Percentiles rank a stretch among this genome's conserved stretches.
Conservation (phyloP, 2,113 vertebrate genomes). For the Pseudonaja textilis region DNA sequence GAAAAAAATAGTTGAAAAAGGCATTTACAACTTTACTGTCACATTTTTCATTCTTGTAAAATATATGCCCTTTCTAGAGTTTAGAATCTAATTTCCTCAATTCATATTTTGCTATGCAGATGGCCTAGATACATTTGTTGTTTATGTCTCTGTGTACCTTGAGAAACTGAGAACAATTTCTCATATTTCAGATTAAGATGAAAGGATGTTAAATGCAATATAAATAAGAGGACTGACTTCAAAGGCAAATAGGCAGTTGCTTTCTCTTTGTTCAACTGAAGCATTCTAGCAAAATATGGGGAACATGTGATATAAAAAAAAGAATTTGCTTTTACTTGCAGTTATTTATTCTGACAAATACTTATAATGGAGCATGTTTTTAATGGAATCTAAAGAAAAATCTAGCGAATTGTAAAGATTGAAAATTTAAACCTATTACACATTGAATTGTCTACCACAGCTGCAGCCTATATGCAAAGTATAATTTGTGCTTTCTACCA, state of each 20-base stretch:
- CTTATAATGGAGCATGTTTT: not conserved
- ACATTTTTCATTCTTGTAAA: not conserved
- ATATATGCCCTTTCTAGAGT: not conserved
- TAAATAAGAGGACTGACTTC: constrained; percentile 52
- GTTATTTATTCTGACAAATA: constrained; percentile 46
- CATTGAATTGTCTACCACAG: not conserved
- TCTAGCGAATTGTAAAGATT: not conserved
- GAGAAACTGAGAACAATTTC: constrained; percentile 14
- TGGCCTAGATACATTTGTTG: constrained; percentile 34
- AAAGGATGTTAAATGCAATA: constrained; percentile 53
- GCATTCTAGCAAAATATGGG: constrained; percentile 41
- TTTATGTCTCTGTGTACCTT: constrained; percentile 30
- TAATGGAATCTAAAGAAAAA: not conserved
- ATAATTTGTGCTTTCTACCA: not conserved
- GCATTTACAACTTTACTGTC: not conserved
- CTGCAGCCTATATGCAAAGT: not conserved
- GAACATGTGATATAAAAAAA: constrained; percentile 6
- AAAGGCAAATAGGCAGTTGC: constrained; percentile 56
- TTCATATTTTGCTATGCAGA: not conserved
- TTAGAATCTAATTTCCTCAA: not conserved
- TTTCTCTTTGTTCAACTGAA: constrained; percentile 43
- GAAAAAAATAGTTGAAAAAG: not conserved
- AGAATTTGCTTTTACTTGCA: constrained; percentile 27
- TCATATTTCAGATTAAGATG: constrained; percentile 56
- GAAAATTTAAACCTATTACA: constrained; percentile 1